Conservation (phyloP, 92 coral and sea anemone genomes). For the Umimayanthus chanpuru region DNA sequence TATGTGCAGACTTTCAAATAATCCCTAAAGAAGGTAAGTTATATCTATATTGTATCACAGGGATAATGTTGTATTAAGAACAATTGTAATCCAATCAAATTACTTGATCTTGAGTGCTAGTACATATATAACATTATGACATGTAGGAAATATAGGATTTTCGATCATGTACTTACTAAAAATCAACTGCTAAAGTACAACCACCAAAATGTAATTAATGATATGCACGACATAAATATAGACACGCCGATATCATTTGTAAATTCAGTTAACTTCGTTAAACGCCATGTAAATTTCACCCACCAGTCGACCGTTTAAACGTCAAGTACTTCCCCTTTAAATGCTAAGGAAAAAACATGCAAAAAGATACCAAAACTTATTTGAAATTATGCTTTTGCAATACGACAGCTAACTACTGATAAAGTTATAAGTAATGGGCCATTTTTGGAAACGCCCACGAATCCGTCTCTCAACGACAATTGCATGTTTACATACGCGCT, state of each 20-base stretch:
- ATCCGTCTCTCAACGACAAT: conserved; percentile 38
- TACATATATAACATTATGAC: neutral
- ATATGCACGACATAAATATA: neutral
- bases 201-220: neutral
- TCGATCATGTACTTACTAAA: neutral
- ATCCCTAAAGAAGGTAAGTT: neutral
- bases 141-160: neutral
- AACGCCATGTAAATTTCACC: conserved; percentile 22
- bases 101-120: neutral
- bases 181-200: neutral
- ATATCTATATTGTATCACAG: too few species aligned
- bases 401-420: neutral
- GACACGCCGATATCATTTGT: neutral
- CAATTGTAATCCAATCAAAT: conserved; percentile 43
- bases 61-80: neutral
- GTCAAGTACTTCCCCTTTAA: neutral
- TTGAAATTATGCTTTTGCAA: neutral
- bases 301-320: neutral
- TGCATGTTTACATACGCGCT: conserved; percentile 65
- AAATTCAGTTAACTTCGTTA: conserved; percentile 36
- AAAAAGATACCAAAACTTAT: neutral
- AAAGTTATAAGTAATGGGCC: conserved; percentile 5
- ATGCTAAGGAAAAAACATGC: neutral
- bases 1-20: neutral
- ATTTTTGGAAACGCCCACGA: conserved; percentile 49